phyloP scores from a whole-genome alignment of 1,140 invertebrate genomes.

The Phymorhynchus buccinoides region DNA sequence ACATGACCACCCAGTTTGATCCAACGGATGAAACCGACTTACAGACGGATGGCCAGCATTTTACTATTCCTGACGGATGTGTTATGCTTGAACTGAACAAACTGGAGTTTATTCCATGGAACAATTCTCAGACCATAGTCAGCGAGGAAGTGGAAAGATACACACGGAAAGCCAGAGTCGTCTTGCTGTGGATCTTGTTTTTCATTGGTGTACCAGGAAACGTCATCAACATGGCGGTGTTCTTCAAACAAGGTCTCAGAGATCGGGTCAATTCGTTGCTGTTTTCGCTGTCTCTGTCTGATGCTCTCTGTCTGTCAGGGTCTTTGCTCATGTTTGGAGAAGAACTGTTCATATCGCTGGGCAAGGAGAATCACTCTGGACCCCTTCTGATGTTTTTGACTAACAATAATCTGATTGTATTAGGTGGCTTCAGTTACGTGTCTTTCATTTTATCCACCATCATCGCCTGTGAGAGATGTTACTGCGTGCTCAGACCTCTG shows the following conservation, averaged over 20 bases:
- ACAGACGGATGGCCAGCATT: not conserved
- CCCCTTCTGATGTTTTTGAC: not conserved
- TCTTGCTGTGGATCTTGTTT: not conserved
- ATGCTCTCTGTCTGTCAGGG: not conserved
- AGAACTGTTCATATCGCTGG: not conserved
- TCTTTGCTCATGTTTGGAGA: not conserved
- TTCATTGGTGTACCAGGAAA: not conserved
- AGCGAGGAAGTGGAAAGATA: not conserved
- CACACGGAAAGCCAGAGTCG: not conserved
- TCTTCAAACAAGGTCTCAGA: not conserved
- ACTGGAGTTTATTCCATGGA: not conserved
- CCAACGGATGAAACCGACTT: not conserved
- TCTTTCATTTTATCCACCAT: not conserved
- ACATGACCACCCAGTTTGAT: not conserved
- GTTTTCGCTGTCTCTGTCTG: not conserved
- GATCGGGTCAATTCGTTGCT: not conserved
- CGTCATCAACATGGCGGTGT: conserved; percentile 6
- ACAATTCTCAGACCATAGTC: not conserved
- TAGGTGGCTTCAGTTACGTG: not conserved
- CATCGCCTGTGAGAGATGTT: not conserved
- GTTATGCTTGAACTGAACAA: not conserved
- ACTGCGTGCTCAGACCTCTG: not conserved
- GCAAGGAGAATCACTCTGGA: not conserved
- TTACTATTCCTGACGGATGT: not conserved
- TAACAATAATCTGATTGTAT: not conserved